phyloP scores from a whole-genome alignment of 2,888 invertebrate genomes.

The Zootermopsis nevadensis region DNA sequence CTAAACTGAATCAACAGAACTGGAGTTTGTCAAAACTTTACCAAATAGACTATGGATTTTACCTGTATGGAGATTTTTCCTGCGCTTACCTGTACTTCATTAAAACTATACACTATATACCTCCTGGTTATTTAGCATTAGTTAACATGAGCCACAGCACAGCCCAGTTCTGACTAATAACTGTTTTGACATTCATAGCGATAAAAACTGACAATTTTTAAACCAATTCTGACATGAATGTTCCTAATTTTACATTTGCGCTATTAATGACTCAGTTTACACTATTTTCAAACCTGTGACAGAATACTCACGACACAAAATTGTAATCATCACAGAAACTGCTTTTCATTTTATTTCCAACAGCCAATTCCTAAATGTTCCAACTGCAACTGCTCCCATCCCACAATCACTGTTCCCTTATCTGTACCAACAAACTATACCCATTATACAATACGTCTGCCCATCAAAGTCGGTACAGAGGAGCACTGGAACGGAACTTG shows the following conservation, averaged over 20 bases:
- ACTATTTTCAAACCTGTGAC: neutral
- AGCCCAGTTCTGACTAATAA: neutral
- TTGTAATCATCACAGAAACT: neutral
- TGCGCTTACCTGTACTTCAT: neutral
- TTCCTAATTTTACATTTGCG: neutral
- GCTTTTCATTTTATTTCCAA: neutral
- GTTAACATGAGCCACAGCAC: no score
- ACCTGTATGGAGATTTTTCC: neutral
- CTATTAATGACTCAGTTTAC: neutral
- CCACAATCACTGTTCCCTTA: neutral
- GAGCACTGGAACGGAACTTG: neutral
- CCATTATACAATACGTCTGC: neutral
- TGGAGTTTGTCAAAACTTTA: neutral
- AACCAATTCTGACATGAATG: neutral
- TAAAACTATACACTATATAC: neutral
- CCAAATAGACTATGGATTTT: neutral
- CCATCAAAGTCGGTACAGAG: neutral
- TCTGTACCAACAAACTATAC: neutral
- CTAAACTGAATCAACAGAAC: neutral
- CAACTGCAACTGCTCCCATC: neutral
- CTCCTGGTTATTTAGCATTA: neutral
- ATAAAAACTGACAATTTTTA: neutral
- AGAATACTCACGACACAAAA: neutral
- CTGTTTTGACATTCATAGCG: neutral
- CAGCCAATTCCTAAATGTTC: neutral